Evolutionary conservation across 2,797 vertebrate genomes (phyloP), one percentile per base, ranked within the genome.

Genomic region (Acrossocheilus wenchowensis): DNA sequence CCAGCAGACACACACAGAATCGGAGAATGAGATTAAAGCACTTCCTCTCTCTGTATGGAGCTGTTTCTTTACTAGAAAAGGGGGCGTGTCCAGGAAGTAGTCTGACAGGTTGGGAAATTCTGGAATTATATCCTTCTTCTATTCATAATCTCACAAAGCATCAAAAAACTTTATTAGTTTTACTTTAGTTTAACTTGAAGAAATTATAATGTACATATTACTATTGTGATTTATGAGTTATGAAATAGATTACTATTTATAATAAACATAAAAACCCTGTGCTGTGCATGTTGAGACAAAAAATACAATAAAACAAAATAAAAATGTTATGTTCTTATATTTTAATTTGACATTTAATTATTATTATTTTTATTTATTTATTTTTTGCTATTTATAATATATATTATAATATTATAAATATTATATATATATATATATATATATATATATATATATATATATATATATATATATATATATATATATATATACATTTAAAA

Each of bases 91-190:
- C 21, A 36, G 48, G 50, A 77, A 66, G 30, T 39, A 64, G 19
- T n/a, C 23, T 84, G 19, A 71, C 41, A 45, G 34, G 23, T 69
- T 68, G 74, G 48, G 74, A 34, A 57, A 30, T 43, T 84, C 9
- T 52, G 23, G 10, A 68, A 36, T 41, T 2, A 54, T 52, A 14
- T 83, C 57, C 19, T 74, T 30, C 36, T 62, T 36, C 14, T 26
- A 45, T 64, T 75, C 17, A 50, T 83, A n/a, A 4, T 60, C 77
- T 23, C 12, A 79, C 54, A 41, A 62, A 41, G 8, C 12, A 0
- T 14, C 15, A 2, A 19, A 30, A 5, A 75, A 5, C 60, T 64
- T 26, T 30, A 26, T 14, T 5, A 30, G 60, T 64, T n/a, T 9
- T 1, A 23, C 6, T n/a, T 60, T 60, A 11, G 43, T 11, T 45